These are phyloP conservation scores for Arenaria interpres DNA, from an alignment of 2,113 vertebrate species.

Conservation along the genomic window DNA sequence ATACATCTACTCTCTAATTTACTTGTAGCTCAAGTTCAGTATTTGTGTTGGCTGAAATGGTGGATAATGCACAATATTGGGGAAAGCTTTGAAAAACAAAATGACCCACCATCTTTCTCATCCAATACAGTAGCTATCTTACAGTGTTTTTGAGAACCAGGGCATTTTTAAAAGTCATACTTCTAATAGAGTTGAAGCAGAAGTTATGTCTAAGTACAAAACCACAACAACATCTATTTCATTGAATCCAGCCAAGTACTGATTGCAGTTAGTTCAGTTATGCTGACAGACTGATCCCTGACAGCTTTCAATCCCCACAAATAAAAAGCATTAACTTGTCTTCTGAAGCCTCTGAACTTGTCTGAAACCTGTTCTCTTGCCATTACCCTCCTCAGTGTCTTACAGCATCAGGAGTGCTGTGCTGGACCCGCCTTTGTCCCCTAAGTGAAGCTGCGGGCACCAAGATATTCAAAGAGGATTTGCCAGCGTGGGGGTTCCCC, in stretches of 20 bases:
- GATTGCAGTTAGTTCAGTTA: background rate
- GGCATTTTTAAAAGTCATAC: background rate
- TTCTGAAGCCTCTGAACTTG: background rate
- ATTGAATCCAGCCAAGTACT: background rate
- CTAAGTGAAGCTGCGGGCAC: background rate
- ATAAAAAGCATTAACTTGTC: background rate
- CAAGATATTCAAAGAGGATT: background rate
- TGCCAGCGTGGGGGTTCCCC: background rate
- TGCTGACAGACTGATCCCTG: background rate
- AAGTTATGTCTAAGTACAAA: background rate
- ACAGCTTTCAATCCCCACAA: conserved; percentile 1
- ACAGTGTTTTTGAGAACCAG: background rate
- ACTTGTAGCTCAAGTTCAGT: background rate
- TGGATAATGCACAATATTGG: background rate
- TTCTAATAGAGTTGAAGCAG: background rate
- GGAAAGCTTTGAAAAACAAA: background rate
- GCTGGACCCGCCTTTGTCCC: background rate
- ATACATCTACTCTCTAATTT: background rate
- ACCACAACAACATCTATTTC: background rate
- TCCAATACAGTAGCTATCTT: background rate
- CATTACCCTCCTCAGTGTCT: background rate
- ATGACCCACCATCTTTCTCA: background rate
- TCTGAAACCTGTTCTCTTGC: background rate
- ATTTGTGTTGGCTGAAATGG: background rate
- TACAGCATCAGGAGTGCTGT: background rate